These are phyloP conservation scores for Diglossa cyanea DNA, from an alignment of 2,797 vertebrate species.

Conservation along the genomic window DNA sequence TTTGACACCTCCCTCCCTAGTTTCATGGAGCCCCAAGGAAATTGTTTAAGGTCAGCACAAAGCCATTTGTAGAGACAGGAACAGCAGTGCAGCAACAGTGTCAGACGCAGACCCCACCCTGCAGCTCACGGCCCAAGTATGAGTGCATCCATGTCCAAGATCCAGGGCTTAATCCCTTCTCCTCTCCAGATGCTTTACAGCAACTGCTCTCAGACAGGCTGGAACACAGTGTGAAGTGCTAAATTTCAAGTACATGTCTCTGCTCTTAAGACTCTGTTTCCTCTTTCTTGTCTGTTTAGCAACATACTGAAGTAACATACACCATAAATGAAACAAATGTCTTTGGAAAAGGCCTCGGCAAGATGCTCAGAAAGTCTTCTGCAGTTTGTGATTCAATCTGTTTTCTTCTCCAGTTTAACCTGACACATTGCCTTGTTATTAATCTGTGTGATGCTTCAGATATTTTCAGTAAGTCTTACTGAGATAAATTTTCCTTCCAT, in stretches of 20 bases:
- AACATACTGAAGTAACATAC: neutral
- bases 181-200: neutral
- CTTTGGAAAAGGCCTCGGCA: neutral
- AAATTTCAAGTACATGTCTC: neutral
- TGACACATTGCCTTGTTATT: neutral
- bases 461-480: neutral
- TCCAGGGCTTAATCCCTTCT: neutral
- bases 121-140: neutral
- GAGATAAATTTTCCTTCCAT: neutral
- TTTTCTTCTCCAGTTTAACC: neutral
- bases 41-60: neutral
- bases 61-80: neutral
- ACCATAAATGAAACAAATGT: neutral
- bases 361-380: neutral
- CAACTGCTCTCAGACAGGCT: neutral
- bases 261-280: neutral
- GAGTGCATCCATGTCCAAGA: fast-evolving
- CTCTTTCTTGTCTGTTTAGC: neutral
- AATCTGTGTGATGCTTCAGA: neutral
- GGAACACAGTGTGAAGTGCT: neutral
- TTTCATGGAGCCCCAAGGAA: neutral
- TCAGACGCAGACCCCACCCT: neutral
- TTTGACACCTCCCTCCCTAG: neutral
- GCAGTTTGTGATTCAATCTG: neutral
- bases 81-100: neutral